Base-by-base conservation (phyloP, 1,140 invertebrate genomes). In the Thereuonema tuberculata region DNA sequence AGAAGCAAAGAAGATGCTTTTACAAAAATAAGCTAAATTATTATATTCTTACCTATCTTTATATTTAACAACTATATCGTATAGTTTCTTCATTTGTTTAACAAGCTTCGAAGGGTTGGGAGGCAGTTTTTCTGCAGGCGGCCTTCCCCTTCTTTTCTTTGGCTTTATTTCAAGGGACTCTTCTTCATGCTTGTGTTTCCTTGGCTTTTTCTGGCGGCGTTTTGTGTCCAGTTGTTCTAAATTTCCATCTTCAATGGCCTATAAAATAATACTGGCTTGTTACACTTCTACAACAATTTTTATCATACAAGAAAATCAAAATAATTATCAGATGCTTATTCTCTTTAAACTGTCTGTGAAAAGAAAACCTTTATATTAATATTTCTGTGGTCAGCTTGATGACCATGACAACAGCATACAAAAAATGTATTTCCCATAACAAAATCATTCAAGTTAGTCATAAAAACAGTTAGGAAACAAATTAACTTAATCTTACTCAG, bases 1-100 rank as follows among this genome's bases (percentile, higher is more conserved):
- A 43, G 9, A 56, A 73, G 65, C 46, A 59, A 59, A 59, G 58
- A 63, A 47, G 52, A 53, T 23, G 47, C n/a, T 25, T 3, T 55
- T 26, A 17, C 49, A 20, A 47, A 26, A 56, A 64, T 64, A 66
- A n/a, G n/a, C n/a, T n/a, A n/a, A n/a, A n/a, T n/a, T n/a, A n/a
- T n/a, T n/a, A n/a, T n/a, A n/a, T n/a, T 5, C 17, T 37, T 68
- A 82, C 81, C 78, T 81, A 66, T 89, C 87, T 24, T 83, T 85
- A 65, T 91, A 90, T 71, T 86, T 84, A 47, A 91, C 81, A 1
- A 93, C 86, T 55, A 86, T 78, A 65, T 83, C 81, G 71, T 92
- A 83, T 1, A 93, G 72, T 68, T 87, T 89, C 66, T 82, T 84
- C 84, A 93, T 87, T 70, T 84, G 81, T 59, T 80, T 68, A 24